Evolutionary conservation across 1,140 invertebrate genomes (phyloP), one percentile per base, ranked within the genome.

Genomic region (Grapholita molesta): DNA sequence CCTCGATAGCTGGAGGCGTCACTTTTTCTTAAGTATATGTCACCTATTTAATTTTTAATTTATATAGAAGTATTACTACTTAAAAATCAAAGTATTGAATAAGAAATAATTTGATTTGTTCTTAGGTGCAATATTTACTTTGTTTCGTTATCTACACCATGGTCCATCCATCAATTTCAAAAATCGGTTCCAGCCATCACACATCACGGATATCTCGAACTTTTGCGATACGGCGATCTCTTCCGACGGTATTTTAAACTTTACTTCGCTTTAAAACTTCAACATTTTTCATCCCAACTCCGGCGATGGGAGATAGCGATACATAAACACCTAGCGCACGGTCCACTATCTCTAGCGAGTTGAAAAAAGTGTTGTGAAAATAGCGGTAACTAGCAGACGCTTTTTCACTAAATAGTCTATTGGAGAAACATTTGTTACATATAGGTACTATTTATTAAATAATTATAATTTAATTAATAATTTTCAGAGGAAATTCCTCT

Each of bases 281-380:
- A n/a, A 18, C 55, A 61, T 61, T 61, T 61, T 61, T 61, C 55
- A 61, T 61, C 55, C 55, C 23, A 61, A 61, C 55, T 61, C 15
- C 55, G 7, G 3, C 23, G 55, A 61, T 61, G 28, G 23, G 42
- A 48, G 42, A 48, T 48, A 48, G 15, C 42, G 42, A 48, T 48
- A 48, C 18, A 48, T 48, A 48, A 48, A 48, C 21, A 48, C 15
- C 8, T 18, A 21, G 18, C 3, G 3, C 7, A 48, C 42, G 18
- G 18, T 9, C 42, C 42, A 48, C 42, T 48, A 48, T 48, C 42
- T 48, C 7, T 21, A 9, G 42, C 35, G 2, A 12, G 33, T 35
- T 8, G 9, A 38, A 38, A 38, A 38, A 38, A 38, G 5, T 38
- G 12, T 6, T 38, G 35, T 35, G 15, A 38, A 38, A 15, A 38